Percentiles rank a stretch among this genome's conserved stretches.
Conservation (phyloP, 2,888 invertebrate species). For the Xestoiulus laeticollis region DNA sequence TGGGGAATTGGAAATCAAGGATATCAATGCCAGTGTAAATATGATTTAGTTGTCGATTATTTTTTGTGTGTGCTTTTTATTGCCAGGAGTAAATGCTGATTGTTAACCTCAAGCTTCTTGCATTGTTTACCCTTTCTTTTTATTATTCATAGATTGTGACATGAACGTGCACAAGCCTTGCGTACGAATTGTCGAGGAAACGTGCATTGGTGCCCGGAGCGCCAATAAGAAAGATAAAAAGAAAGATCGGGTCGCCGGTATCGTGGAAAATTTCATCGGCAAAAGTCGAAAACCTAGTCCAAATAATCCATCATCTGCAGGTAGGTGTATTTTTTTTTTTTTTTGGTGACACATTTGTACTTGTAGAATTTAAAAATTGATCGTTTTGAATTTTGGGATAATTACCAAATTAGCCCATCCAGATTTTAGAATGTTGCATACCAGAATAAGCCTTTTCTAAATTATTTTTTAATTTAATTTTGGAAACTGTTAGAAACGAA, state of each 20-base stretch:
- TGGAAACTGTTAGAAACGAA: no score
- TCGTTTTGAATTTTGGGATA: no score
- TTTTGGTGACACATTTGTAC: no score
- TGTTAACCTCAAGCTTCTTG: no score
- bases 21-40: slow-evolving; percentile 89
- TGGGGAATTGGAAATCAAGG: slow-evolving; percentile 98
- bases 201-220: slow-evolving; percentile 75
- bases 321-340: slow-evolving; percentile 48
- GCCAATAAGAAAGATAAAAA: slow-evolving; percentile 60
- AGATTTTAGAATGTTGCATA: no score
- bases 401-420: no score
- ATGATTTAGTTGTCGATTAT: neutral
- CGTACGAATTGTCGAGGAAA: slow-evolving; percentile 80
- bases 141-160: slow-evolving; percentile 78
- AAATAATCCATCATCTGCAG: slow-evolving; percentile 58
- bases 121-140: slow-evolving; percentile 23
- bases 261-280: slow-evolving; percentile 58
- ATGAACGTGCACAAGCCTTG: slow-evolving; percentile 86
- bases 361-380: no score
- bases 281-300: slow-evolving; percentile 59
- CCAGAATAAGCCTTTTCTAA: no score
- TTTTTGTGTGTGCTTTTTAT: neutral
- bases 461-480: no score
- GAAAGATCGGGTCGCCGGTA: slow-evolving; percentile 57
- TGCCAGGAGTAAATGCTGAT: no score